Evolutionary conservation across 2,797 vertebrate species (phyloP).

Genomic region (Lateolabrax maculatus): DNA sequence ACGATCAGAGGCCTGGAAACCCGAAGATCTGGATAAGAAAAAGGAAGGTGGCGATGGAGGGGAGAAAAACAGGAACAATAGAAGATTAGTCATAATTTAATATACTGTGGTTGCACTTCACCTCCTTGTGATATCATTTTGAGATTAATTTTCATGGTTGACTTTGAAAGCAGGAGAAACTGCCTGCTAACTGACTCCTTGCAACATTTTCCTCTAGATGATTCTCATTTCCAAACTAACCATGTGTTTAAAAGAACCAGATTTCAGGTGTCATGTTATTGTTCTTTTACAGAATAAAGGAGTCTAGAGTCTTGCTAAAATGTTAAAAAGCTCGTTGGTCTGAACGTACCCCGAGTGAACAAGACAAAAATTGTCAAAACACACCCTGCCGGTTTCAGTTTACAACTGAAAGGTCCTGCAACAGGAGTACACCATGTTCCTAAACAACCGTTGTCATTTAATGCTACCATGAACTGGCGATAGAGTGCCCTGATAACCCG

Average conservation of each 20-base stretch:
- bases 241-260: neutral
- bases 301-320: neutral
- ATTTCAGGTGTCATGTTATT: neutral
- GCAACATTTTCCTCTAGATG: neutral
- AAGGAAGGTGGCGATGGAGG: too few species aligned
- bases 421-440: slow-evolving; percentile 57
- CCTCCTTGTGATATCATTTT: neutral
- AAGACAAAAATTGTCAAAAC: slow-evolving; percentile 42
- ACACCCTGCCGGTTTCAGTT: slow-evolving; percentile 53
- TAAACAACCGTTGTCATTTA: slow-evolving; percentile 56
- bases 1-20: slow-evolving; percentile 76
- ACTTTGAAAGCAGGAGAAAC: neutral
- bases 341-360: neutral
- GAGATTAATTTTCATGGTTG: neutral
- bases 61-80: neutral
- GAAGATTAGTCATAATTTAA: neutral
- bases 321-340: neutral
- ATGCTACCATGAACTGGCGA: slow-evolving; percentile 59
- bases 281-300: slow-evolving; percentile 3
- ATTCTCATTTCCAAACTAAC: neutral
- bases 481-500: slow-evolving; percentile 74
- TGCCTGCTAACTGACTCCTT: neutral
- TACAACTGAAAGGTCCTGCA: slow-evolving; percentile 53
- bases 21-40: slow-evolving; percentile 69
- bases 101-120: neutral